Evolutionary conservation across 2,797 vertebrate species (phyloP).

Genomic region (Molothrus ater): DNA sequence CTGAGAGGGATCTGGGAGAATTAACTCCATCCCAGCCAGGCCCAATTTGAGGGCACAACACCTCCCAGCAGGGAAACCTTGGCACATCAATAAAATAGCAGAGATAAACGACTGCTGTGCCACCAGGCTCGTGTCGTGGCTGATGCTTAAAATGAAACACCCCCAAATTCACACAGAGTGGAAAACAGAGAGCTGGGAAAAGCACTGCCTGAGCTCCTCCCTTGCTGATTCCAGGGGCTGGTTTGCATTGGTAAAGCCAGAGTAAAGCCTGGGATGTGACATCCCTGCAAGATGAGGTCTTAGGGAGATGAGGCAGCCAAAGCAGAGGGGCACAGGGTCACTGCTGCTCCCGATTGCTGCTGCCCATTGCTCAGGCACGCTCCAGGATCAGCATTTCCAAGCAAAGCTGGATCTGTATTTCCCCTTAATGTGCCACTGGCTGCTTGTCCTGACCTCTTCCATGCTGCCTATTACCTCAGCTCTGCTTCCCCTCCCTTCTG

Average conservation of each 20-base stretch:
- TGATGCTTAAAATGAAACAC: background rate
- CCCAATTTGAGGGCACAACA: background rate
- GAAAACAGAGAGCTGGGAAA: background rate
- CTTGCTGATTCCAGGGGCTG: background rate
- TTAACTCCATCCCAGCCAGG: background rate
- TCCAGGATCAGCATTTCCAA: conserved; percentile 56
- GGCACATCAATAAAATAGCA: background rate
- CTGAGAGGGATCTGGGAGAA: background rate
- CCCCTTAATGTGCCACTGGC: conserved; percentile 27
- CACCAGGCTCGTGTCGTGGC: background rate
- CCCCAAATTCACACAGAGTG: background rate
- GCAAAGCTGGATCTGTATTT: conserved; percentile 27
- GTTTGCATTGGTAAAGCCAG: background rate
- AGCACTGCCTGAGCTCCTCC: background rate
- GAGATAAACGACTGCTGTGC: background rate
- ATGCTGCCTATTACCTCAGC: conserved; percentile 55
- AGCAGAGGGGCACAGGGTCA: background rate
- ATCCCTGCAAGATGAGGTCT: background rate
- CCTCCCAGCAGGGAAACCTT: background rate
- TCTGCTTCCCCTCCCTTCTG: conserved; percentile 42
- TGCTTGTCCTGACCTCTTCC: conserved; percentile 60
- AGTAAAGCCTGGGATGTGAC: background rate
- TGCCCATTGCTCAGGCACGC: conserved; percentile 50
- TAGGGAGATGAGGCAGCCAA: background rate
- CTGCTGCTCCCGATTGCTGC: conserved; percentile 46